Evolutionary conservation across 2,113 vertebrate species (phyloP).

Genomic region (Heterocephalus glaber): DNA sequence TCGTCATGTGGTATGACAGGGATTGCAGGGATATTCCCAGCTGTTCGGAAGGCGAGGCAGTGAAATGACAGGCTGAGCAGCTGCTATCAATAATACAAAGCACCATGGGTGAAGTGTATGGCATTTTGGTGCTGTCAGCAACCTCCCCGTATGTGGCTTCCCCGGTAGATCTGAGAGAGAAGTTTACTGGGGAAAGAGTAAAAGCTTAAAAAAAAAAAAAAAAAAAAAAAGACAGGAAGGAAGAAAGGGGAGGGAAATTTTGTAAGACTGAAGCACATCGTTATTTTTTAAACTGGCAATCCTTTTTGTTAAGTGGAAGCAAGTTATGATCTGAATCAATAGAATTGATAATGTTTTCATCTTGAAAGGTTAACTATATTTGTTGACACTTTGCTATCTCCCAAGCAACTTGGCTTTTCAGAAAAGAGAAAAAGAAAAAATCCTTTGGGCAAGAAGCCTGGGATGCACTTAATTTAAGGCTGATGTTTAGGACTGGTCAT

Average conservation of each 20-base stretch:
- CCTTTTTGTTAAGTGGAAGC: conserved; percentile 76
- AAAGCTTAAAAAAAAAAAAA: too few species aligned
- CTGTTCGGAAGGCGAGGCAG: conserved; percentile 65
- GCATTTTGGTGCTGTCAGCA: conserved; percentile 16
- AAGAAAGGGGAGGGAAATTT: not conserved
- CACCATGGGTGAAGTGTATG: not conserved
- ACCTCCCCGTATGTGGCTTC: conserved; percentile 56
- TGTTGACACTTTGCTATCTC: conserved; percentile 78
- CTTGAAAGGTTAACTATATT: conserved; percentile 83
- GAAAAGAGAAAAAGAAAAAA: conserved; percentile 60
- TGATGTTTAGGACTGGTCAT: conserved; percentile 83
- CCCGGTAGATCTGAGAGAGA: not conserved
- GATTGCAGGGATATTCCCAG: conserved; percentile 66
- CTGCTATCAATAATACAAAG: conserved; percentile 60
- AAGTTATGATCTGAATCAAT: conserved; percentile 81
- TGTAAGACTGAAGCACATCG: conserved; percentile 57
- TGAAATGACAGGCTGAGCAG: conserved; percentile 21
- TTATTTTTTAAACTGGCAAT: conserved; percentile 69
- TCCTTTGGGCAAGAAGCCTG: conserved; percentile 79
- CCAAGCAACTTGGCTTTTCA: conserved; percentile 80
- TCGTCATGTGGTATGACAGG: conserved; percentile 59
- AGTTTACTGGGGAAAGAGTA: conserved; percentile 24
- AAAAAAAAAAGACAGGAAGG: not conserved
- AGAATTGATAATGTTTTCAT: conserved; percentile 78
- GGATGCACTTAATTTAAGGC: conserved; percentile 85